Percentiles rank a stretch among this genome's conserved stretches.
These are phyloP conservation scores for Gobius niger DNA, from an alignment of 2,113 vertebrate species.

Conservation along the genomic window DNA sequence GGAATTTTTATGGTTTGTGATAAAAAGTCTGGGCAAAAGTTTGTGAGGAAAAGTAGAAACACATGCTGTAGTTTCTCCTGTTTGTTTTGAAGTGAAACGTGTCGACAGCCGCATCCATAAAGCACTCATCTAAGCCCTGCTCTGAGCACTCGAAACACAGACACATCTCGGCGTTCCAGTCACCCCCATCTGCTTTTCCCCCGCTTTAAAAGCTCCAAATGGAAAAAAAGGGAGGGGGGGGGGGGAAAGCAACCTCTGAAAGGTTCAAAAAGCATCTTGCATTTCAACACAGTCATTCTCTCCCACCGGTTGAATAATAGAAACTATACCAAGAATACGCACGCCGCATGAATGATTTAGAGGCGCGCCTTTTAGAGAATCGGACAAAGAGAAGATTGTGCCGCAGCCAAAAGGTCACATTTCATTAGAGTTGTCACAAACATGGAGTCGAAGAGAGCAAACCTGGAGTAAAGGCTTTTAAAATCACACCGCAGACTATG, in stretches of 20 bases:
- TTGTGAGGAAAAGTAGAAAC: not conserved
- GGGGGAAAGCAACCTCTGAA: not conserved
- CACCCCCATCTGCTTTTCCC: not conserved
- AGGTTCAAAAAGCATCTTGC: not conserved
- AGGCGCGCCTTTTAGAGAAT: conserved; percentile 12
- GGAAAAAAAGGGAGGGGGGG: not conserved
- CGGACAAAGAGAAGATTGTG: conserved; percentile 1
- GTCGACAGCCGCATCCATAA: not conserved
- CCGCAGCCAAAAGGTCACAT: conserved; percentile 8
- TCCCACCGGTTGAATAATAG: conserved; percentile 17
- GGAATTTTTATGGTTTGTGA: not conserved
- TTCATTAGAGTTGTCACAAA: conserved; percentile 9
- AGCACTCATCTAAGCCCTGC: conserved; percentile 10
- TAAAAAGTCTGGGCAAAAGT: not conserved
- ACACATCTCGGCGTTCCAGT: not conserved
- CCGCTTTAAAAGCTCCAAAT: conserved; percentile 14
- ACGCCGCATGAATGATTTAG: conserved; percentile 6
- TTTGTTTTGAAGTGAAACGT: conserved; percentile 2
- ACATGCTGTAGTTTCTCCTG: not conserved
- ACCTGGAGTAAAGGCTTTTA: not conserved
- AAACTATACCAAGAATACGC: conserved; percentile 13
- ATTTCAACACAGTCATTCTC: not conserved
- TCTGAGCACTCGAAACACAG: not conserved
- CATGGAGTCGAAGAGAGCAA: not conserved
- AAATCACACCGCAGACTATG: conserved; percentile 6